Evolutionary conservation across 1,140 invertebrate species (phyloP), one percentile per base, ranked within the genome.

Genomic region (Hypothenemus hampei): DNA sequence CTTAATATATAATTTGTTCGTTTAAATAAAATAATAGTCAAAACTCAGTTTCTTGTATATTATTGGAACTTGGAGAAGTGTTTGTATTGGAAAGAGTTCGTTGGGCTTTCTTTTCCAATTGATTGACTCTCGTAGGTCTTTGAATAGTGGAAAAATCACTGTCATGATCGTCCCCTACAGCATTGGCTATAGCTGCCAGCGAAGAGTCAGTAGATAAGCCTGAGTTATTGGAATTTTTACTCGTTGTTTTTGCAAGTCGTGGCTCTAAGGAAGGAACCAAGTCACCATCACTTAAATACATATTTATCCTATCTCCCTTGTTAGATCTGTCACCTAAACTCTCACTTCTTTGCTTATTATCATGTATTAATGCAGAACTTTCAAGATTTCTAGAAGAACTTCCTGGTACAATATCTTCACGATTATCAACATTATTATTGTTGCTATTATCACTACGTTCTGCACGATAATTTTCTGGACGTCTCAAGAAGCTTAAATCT

Each of bases 121-220:
- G 6, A 7, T 39, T 45, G 29, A 46, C 31, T 11, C 29, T 7
- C 16, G 37, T 22, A 15, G 22, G 33, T 4, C 26, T 11, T 26
- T 50, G 46, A 15, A 58, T 22, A 37, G 19, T 50, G 3, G 49
- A 58, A 43, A 48, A 51, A 13, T 58, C 50, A 8, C 57, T 59
- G 37, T 62, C 60, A 46, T 62, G 60, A 45, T 62, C 60, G 50
- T 62, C 60, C 10, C 60, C 60, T 2, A 62, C 60, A 8, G 40
- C n/a, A 44, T 59, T 59, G n/a, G 58, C 60, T 43, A 62, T 59
- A 39, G 53, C 60, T 22, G 49, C 33, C 15, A 59, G 18, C 19
- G 60, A 62, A 18, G 59, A 61, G 35, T 61, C 56, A 6, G 33
- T 40, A 3, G 57, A 49, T 23, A 55, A 31, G 6, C 15, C 44